Evolutionary conservation across 2,797 vertebrate species (phyloP).

Genomic region (Philypnodon macrostomus): DNA sequence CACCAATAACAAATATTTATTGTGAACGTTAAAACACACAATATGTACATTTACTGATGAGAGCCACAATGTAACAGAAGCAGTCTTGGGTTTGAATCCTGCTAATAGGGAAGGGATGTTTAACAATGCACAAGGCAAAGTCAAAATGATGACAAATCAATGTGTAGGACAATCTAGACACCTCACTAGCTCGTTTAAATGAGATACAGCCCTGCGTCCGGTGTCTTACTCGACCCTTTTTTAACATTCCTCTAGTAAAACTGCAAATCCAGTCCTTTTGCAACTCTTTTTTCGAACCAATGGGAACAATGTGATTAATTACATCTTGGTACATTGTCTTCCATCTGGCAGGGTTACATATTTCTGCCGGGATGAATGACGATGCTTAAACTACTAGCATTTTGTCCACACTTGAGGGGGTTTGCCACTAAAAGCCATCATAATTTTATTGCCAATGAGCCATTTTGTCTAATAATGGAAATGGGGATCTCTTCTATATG

Average conservation of each 20-base stretch:
- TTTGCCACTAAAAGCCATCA: slow-evolving; percentile 44
- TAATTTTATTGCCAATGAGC: slow-evolving; percentile 51
- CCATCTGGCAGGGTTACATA: slow-evolving; percentile 68
- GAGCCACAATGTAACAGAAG: slow-evolving; percentile 2
- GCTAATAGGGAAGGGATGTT: slow-evolving; percentile 43
- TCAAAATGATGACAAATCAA: slow-evolving; percentile 52
- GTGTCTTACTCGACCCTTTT: slow-evolving; percentile 41
- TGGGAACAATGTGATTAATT: slow-evolving; percentile 66
- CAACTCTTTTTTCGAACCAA: slow-evolving; percentile 38
- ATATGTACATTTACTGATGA: too few relatives aligned
- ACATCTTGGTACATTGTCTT: slow-evolving; percentile 62
- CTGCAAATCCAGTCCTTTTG: slow-evolving; percentile 41
- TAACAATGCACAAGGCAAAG: slow-evolving; percentile 21
- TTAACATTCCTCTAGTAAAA: slow-evolving; percentile 51
- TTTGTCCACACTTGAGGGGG: slow-evolving; percentile 46
- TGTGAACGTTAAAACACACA: too few relatives aligned
- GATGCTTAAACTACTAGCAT: slow-evolving; percentile 56
- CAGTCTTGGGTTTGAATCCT: background rate
- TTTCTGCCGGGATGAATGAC: slow-evolving; percentile 62
- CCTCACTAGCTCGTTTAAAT: slow-evolving; percentile 48
- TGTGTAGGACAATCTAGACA: slow-evolving; percentile 40
- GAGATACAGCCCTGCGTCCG: slow-evolving; percentile 39
- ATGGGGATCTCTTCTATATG: slow-evolving; percentile 37
- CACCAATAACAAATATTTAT: too few relatives aligned
- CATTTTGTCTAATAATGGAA: slow-evolving; percentile 53